These are phyloP conservation scores for Leptothorax acervorum DNA, from an alignment of 2,888 invertebrate species.

Conservation along the genomic window DNA sequence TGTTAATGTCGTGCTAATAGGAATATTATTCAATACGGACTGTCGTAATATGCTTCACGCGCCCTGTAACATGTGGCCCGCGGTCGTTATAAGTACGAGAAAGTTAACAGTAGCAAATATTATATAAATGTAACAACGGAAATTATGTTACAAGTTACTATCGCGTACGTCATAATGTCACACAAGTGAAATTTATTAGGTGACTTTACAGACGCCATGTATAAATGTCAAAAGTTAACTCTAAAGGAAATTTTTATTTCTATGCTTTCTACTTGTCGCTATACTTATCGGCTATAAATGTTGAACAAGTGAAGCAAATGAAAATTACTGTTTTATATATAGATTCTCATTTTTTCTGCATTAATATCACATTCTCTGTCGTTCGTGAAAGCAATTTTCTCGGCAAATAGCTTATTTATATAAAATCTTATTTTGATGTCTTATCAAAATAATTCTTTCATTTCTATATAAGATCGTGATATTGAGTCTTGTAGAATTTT, in stretches of 20 bases:
- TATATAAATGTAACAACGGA: neutral
- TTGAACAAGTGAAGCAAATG: neutral
- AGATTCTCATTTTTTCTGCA: neutral
- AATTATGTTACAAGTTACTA: constrained; percentile 27
- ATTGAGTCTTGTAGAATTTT: neutral
- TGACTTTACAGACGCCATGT: neutral
- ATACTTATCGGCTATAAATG: neutral
- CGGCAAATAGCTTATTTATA: constrained; percentile 14
- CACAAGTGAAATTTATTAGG: constrained; percentile 13
- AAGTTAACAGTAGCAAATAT: constrained; percentile 14
- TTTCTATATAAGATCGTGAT: neutral
- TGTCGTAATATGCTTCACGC: neutral
- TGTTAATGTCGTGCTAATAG: constrained; percentile 31
- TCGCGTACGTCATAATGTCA: neutral
- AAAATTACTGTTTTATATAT: neutral
- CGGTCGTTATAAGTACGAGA: neutral
- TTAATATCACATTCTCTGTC: neutral
- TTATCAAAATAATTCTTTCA: constrained; percentile 2
- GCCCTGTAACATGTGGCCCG: neutral
- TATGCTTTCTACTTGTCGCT: neutral
- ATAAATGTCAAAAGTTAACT: neutral
- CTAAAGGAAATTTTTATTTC: neutral
- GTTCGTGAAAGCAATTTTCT: neutral
- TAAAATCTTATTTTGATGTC: neutral
- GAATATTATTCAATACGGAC: constrained; percentile 28